Evolutionary conservation across 2,888 invertebrate genomes (phyloP).

Genomic region (Scaptodrosophila latifasciaeformis): DNA sequence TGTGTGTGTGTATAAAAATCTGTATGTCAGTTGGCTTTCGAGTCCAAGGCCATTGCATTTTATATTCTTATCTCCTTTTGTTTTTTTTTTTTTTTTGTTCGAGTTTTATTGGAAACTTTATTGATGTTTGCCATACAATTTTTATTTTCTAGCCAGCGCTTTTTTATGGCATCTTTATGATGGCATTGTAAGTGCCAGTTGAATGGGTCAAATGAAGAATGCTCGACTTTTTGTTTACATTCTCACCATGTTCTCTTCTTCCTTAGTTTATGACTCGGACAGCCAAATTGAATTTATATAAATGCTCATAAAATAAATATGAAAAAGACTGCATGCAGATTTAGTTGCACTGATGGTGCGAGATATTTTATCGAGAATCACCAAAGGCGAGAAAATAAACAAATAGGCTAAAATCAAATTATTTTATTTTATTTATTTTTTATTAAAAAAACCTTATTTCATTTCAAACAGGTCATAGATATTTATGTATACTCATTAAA

Average conservation of each 20-base stretch:
- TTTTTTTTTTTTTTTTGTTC: neutral
- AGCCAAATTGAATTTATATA: slow-evolving; percentile 42
- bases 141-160: slow-evolving; percentile 4
- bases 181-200: slow-evolving; percentile 23
- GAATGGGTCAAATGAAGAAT: slow-evolving; percentile 39
- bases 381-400: slow-evolving; percentile 17
- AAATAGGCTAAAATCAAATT: slow-evolving; percentile 14
- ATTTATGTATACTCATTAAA: too few relatives aligned
- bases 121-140: slow-evolving; percentile 56
- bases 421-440: slow-evolving; percentile 20
- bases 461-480: too few relatives aligned
- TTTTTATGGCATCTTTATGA: slow-evolving; percentile 36
- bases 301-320: slow-evolving; percentile 35
- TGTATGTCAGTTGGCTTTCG: slow-evolving; percentile 19
- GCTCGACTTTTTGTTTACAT: slow-evolving; percentile 35
- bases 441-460: slow-evolving; percentile 3
- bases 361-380: too few relatives aligned
- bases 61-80: slow-evolving; percentile 20
- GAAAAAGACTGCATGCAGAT: slow-evolving; percentile 45
- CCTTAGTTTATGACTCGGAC: too few relatives aligned
- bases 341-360: too few relatives aligned
- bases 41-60: slow-evolving; percentile 48
- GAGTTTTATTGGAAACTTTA: slow-evolving; percentile 51
- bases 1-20: neutral
- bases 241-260: slow-evolving; percentile 19